Evolutionary conservation across 2,113 vertebrate species (phyloP), one percentile per base, ranked within the genome.

Genomic region (Myocastor coypus): DNA sequence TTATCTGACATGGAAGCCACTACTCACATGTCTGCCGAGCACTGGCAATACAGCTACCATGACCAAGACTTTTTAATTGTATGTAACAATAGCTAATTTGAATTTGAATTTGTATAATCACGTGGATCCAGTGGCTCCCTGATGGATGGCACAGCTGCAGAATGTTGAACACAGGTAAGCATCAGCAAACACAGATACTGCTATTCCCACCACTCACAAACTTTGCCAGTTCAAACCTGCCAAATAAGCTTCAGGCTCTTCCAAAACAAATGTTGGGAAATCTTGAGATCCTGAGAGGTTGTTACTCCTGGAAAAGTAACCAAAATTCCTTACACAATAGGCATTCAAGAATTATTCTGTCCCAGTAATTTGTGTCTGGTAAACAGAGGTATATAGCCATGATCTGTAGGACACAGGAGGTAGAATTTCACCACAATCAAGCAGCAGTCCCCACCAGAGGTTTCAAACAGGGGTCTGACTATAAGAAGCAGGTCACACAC

Each of bases 401-500:
- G 4, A 46, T 42, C 52, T 93, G 73, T 17, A 30, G 59, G 26
- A 63, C 2, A 1, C 8, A 7, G 37, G 26, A 13, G n/a, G 26
- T 1, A 20, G 50, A 16, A 32, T 30, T 50, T 88, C 16, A 64
- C 52, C 52, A 32, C 34, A 69, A 17, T 22, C 3, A 32, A 28
- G n/a, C 22, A 26, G 83, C 57, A 32, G 8, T 4, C 37, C 40
- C 30, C 46, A 42, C 20, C 77, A 1, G 42, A 28, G 6, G 32
- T 12, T 46, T 73, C n/a, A 19, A 3, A 57, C 2, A 59, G 30
- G n/a, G 13, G 7, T 64, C 73, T 24, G 3, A 83, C 7, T 34
- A 61, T 2, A 24, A 30, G 12, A 42, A 68, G 30, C 14, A 17
- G 0, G 1, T 22, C 12, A 24, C 1, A 4, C 9, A 30, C 7